phyloP scores from a whole-genome alignment of 2,888 invertebrate genomes.

The Tethea ocularis region DNA sequence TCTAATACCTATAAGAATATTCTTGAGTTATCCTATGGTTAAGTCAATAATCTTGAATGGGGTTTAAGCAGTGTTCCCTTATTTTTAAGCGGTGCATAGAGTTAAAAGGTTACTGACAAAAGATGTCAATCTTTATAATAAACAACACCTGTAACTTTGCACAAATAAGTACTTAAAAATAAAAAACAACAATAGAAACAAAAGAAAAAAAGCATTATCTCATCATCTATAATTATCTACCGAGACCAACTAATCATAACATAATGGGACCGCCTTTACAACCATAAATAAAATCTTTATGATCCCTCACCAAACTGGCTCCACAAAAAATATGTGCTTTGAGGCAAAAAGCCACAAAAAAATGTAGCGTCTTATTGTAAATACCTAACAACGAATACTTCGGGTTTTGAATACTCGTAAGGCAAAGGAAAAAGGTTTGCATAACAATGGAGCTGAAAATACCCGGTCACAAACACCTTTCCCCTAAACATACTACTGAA shows the following conservation, averaged over 20 bases:
- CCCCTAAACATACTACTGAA: slow-evolving; percentile 29
- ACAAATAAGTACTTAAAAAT: slow-evolving; percentile 24
- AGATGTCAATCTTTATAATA: neutral
- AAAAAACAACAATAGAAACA: slow-evolving; percentile 35
- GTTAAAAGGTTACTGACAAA: neutral
- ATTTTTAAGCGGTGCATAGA: too few relatives aligned
- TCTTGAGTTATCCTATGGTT: too few relatives aligned
- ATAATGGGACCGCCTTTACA: slow-evolving; percentile 67
- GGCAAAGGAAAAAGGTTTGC: slow-evolving; percentile 50
- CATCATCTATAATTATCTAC: slow-evolving; percentile 71
- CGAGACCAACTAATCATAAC: slow-evolving; percentile 64
- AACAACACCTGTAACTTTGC: slow-evolving; percentile 22
- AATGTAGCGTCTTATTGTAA: slow-evolving; percentile 58
- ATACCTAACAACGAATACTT: slow-evolving; percentile 52
- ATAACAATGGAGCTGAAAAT: slow-evolving; percentile 72
- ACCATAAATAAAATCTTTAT: slow-evolving; percentile 64
- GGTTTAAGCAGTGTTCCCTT: too few relatives aligned
- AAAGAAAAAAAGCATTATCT: slow-evolving; percentile 47
- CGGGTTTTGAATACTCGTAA: slow-evolving; percentile 48
- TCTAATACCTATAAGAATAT: too few relatives aligned
- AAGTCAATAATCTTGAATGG: too few relatives aligned
- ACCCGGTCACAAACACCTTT: slow-evolving; percentile 62
- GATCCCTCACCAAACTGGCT: slow-evolving; percentile 46
- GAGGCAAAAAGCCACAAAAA: slow-evolving; percentile 43
- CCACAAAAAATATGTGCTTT: slow-evolving; percentile 59